Base-by-base conservation (phyloP, 2,113 vertebrate genomes). In the Sterrhoptilus dennistouni region DNA sequence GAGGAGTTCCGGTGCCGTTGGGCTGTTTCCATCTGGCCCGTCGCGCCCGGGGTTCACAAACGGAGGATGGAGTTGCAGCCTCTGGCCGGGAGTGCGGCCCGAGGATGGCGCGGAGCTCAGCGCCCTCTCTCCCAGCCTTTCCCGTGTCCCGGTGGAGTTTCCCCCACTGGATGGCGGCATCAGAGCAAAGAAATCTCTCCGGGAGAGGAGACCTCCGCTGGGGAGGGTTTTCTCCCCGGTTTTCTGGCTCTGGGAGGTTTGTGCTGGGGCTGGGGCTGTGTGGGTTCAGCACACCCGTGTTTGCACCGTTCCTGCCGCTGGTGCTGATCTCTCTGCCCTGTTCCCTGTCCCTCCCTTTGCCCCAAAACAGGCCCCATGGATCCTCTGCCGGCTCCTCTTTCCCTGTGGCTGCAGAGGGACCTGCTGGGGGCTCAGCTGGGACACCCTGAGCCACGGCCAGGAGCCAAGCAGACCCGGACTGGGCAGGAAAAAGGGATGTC, bases 141-240 rank as follows among this genome's bases (percentile, higher is more conserved):
- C 54, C 74, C 36, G 6, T 28, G 12, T 11, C 60, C 38, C 38
- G 38, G 23, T 50, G 71, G 56, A 65, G 6, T 79, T 94, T 91
- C 77, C 89, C 83, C 96, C 96, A 82, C 96, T 91, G 91, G 96
- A 91, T 95, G 96, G 95, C 96, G 78, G 94, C 89, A 78, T 64
- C 42, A 57, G 74, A 93, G 76, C 92, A 79, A 93, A 36, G 44
- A 92, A 95, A 47, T 12, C 0, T 65, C 28, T 28, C 61, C 1
- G 6, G 53, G 22, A 85, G 53, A 49, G 13, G 33, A 15, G 29
- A 25, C 9, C 18, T 89, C 18, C 42, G 38, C 42, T 4, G 1
- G 5, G 40, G 42, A 24, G 35, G 4, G 8, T 63, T 66, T 57
- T 14, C 27, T 23, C 27, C 14, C 35, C 29, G 47, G 5, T 66